Evolutionary conservation across 2,888 invertebrate genomes (phyloP).

Genomic region (Lycia hirtaria): DNA sequence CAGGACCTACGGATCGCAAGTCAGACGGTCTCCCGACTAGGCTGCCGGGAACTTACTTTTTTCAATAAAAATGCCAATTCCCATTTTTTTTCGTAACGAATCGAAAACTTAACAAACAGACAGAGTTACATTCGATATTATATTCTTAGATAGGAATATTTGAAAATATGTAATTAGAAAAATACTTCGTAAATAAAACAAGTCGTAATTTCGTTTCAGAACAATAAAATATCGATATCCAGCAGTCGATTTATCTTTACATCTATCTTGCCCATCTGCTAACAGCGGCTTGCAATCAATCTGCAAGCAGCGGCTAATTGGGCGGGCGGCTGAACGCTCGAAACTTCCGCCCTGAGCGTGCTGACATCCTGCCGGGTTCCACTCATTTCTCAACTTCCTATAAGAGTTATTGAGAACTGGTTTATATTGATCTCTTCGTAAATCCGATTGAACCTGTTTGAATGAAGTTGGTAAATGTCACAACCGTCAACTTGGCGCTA

Average conservation of each 20-base stretch:
- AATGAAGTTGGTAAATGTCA: no score
- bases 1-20: no score
- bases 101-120: no score
- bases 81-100: no score
- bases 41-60: no score
- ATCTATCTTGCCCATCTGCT: constrained; percentile 10
- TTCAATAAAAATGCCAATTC: no score
- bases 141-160: no score
- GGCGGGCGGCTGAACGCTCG: constrained; percentile 56
- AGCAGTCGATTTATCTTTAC: constrained; percentile 3
- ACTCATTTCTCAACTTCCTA: constrained; percentile 64
- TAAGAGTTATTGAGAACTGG: constrained; percentile 53
- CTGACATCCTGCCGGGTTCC: constrained; percentile 68
- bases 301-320: constrained; percentile 42
- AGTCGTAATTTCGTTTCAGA: neutral
- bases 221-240: neutral
- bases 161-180: no score
- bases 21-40: no score
- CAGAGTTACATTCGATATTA: no score
- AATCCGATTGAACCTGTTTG: neutral
- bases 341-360: constrained; percentile 70
- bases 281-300: constrained; percentile 32
- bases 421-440: constrained; percentile 5
- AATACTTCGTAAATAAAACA: no score
- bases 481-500: no score